phyloP scores from a whole-genome alignment of 2,797 vertebrate species.

The Rhinatrema bivittatum region DNA sequence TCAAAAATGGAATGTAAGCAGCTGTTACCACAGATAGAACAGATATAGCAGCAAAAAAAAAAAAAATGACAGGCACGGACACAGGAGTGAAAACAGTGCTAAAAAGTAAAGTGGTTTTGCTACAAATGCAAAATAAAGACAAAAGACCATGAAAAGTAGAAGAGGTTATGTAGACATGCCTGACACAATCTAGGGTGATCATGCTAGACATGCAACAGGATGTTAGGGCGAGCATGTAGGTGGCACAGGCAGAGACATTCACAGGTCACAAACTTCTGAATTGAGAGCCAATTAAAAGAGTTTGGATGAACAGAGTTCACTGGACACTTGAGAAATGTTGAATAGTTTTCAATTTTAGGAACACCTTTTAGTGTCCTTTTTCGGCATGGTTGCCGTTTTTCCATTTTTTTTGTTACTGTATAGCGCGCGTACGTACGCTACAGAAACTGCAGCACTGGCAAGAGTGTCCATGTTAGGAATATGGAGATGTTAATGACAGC shows the following conservation, averaged over 20 bases:
- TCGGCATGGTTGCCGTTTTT: constrained; percentile 35
- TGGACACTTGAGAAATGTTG: constrained; percentile 23
- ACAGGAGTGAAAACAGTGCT: constrained; percentile 54
- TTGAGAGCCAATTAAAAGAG: constrained; percentile 35
- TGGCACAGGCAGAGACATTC: constrained; percentile 71
- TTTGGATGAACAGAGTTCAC: constrained; percentile 14
- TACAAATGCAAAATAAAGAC: constrained; percentile 49
- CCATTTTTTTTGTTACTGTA: too few relatives aligned
- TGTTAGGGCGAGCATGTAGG: constrained; percentile 68
- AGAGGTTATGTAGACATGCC: constrained; percentile 52
- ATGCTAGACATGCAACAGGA: constrained; percentile 71
- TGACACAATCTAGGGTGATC: constrained; percentile 21
- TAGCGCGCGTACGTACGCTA: too few relatives aligned
- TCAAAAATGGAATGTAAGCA: constrained; percentile 57
- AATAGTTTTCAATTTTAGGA: constrained; percentile 23
- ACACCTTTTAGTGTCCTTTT: constrained; percentile 28
- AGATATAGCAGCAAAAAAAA: constrained; percentile 54
- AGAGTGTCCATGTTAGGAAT: too few relatives aligned
- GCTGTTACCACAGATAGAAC: constrained; percentile 45
- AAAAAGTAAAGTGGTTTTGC: constrained; percentile 45
- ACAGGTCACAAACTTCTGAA: constrained; percentile 45
- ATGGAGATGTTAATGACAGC: constrained; percentile 70
- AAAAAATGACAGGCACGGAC: constrained; percentile 28
- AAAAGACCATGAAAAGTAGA: constrained; percentile 39
- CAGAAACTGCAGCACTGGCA: constrained; percentile 38